Evolutionary conservation across 2,888 invertebrate species (phyloP), one percentile per base, ranked within the genome.

Genomic region (Dilophus febrilis): DNA sequence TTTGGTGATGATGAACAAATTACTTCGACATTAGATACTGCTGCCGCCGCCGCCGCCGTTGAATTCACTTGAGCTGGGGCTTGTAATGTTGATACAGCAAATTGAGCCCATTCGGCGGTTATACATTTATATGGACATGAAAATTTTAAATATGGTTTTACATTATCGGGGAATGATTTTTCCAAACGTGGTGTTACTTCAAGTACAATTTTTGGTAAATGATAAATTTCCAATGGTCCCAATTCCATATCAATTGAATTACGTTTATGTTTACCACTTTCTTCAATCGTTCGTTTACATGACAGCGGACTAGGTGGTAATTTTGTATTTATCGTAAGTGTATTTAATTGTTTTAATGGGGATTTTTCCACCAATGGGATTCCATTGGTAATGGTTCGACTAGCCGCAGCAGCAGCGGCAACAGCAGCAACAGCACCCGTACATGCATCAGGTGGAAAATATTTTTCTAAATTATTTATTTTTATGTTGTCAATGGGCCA

Each of bases 101-200:
- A 63, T 44, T 61, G 57, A 1, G 63, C 61, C 61, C 63, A 63
- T 45, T 63, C 59, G 17, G 54, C 51, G 1, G 59, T 55, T 10
- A 63, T 60, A 13, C 18, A 10, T 30, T 54, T 55, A 44, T 58
- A 54, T 3, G 61, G 61, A 35, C 58, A 42, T 33, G 61, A 57
- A 8, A 57, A 48, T 42, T 61, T 57, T 27, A 63, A 47, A 47
- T 62, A 62, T 4, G 58, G 55, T 44, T 59, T 60, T 8, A 59
- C 57, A 19, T 53, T 49, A 42, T 58, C 57, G 42, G 57, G 51
- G 8, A 63, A 42, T 1, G 61, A 57, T 10, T 51, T 50, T 14
- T 57, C 55, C 28, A 54, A 33, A 35, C 55, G 50, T 3, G 61
- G 61, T 49, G 51, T 53, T 10, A 62, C 57, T 41, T 63, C 56